Base-by-base conservation (phyloP, 2,113 vertebrate species). In the Hiodon tergisus region DNA sequence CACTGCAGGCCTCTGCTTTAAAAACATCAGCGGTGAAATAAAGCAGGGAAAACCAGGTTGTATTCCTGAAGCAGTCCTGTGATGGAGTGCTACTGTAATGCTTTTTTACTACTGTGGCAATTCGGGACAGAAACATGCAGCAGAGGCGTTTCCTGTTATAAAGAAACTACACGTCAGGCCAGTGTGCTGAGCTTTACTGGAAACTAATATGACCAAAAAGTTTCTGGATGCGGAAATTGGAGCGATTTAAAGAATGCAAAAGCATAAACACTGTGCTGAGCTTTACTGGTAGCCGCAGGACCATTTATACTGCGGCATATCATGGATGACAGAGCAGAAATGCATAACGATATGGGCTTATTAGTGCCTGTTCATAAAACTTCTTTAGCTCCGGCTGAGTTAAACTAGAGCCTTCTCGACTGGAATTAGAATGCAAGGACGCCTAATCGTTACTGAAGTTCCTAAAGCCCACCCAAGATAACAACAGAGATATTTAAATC, bases 11-110 rank as follows among this genome's bases (percentile, higher is more conserved):
- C 9, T 31, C 60, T 2, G 17, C 6, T 69, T 60, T 62, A n/a
- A 58, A 62, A 76, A 70, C 50, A 76, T 69, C 50, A 47, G 14
- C n/a, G 9, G 11, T 17, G 7, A 58, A 47, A 17, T 5, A 1
- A 2, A 13, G 3, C 62, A 6, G 3, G 6, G 54, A 67, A 55
- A 31, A 31, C 31, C 31, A 0, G 60, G 61, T 50, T 14, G 53
- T 10, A 31, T 59, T 16, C 9, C 8, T 9, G 54, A 14, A 7
- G 67, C 31, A 58, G 31, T 7, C 16, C 47, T 68, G 31, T 67
- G 65, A 76, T 52, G 67, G 62, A 76, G 62, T 62, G 67, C 46
- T 67, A 50, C 59, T 17, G 48, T 70, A 62, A 70, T 76, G 67
- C 55, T 62, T 76, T 31, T 60, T 59, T 54, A 50, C 70, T 69